Evolutionary conservation across 2,113 vertebrate species (phyloP), one percentile per base, ranked within the genome.

Genomic region (Tetrax tetrax): DNA sequence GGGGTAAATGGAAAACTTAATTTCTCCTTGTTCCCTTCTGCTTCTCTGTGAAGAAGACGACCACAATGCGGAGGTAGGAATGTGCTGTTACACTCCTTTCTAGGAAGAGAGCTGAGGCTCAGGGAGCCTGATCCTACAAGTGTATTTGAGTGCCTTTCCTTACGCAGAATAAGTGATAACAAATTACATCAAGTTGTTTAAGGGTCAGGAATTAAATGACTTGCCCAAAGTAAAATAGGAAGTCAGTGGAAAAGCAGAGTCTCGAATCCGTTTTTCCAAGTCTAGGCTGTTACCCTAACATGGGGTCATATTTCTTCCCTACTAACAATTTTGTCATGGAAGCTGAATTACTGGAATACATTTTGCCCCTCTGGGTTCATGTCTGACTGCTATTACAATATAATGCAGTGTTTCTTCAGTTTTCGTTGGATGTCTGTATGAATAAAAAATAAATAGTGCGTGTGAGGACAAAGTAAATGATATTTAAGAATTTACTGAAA

Each of bases 401-500:
- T 81, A 93, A 87, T 70, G 53, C n/a, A 85, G 71, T 54, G 48
- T 89, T 95, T 87, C 64, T 95, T 83, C 71, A 91, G 48, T 53
- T 85, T 80, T 71, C 0, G 1, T 70, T 83, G 63, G 47, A 80
- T 92, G 19, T 65, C 68, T 84, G 20, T 69, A 56, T 47, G 48
- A 95, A 87, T 91, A n/a, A 87, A 95, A 92, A 96, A 92, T 50
- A 91, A 87, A 72, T 70, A 94, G 33, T 68, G 38, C 0, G 0
- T 93, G 69, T 41, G 33, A 95, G 59, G 47, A 84, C 89, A 69
- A 94, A 87, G 75, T 87, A 94, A 94, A 91, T 76, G 19, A 63
- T 96, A 89, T 71, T 91, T 95, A 90, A 86, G 77, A 91, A 94
- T 79, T 94, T 61, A 64, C 80, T 82, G 69, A 97, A 96, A 80